phyloP scores from a whole-genome alignment of 2,113 vertebrate genomes.

The Lathamus discolor region DNA sequence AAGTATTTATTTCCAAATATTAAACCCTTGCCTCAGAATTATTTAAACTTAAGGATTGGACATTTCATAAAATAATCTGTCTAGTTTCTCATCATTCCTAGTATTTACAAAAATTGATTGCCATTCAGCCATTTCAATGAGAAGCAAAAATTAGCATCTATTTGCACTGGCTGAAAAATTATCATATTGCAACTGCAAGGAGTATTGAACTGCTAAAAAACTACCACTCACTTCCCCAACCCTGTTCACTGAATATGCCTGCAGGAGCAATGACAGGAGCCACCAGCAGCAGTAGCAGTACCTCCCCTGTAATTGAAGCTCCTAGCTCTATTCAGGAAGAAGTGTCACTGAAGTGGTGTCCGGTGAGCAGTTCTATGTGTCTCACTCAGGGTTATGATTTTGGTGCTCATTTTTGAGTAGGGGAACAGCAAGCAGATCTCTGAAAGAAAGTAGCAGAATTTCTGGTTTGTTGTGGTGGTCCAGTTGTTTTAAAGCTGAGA shows the following conservation, averaged over 20 bases:
- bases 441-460: background rate
- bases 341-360: background rate
- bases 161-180: background rate
- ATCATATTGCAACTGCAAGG: background rate
- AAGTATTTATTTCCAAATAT: background rate
- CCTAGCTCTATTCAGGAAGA: background rate
- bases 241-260: background rate
- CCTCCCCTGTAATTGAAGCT: background rate
- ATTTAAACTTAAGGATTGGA: background rate
- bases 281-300: background rate
- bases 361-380: no score
- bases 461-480: background rate
- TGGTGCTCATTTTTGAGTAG: background rate
- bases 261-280: background rate
- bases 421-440: background rate
- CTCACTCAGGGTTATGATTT: background rate
- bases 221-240: accelerated
- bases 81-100: background rate
- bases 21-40: background rate
- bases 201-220: background rate
- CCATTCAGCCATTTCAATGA: background rate
- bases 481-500: background rate
- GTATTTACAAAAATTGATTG: background rate
- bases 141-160: background rate
- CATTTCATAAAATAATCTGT: background rate